Evolutionary conservation across 2,113 vertebrate species (phyloP).

Genomic region (Salvelinus alpinus): DNA sequence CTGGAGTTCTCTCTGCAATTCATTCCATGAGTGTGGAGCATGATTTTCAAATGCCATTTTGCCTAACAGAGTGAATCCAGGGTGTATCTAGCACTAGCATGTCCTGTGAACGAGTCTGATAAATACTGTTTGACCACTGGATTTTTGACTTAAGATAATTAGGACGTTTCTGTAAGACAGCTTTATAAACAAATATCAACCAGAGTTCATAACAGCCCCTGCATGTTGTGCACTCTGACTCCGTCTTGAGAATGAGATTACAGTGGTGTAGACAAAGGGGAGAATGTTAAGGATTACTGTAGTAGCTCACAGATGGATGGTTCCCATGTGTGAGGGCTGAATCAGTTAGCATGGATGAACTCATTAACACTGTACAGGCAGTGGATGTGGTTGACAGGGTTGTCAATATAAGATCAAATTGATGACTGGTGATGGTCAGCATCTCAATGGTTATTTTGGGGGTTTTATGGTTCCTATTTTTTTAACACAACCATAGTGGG

Average conservation of each 20-base stretch:
- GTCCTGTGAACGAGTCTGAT: no score
- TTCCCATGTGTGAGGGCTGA: conserved; percentile 46
- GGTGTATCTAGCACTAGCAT: no score
- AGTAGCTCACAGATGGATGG: conserved; percentile 55
- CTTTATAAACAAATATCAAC: no score
- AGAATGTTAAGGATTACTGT: conserved; percentile 57
- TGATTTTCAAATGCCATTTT: no score
- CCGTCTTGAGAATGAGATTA: conserved; percentile 31
- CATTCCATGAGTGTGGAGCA: no score
- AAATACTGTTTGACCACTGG: no score
- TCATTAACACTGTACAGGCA: conserved; percentile 33
- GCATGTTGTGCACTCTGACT: conserved; percentile 37
- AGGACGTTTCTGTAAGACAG: no score
- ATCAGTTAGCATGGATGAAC: conserved; percentile 42
- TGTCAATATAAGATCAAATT: conserved; percentile 51
- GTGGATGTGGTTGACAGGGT: conserved; percentile 47
- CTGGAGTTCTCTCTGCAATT: no score
- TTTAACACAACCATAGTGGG: not conserved
- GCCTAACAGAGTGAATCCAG: no score
- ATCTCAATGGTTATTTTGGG: conserved; percentile 23
- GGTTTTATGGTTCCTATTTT: not conserved
- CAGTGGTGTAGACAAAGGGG: conserved; percentile 23
- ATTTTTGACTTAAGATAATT: no score
- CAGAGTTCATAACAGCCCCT: conserved; percentile 45
- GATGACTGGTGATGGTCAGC: conserved; percentile 19